A percentile compares a stretch with the other conserved stretches of the same genome.
phyloP scores from a whole-genome alignment of 2,888 invertebrate genomes.

The Agonopterix subpropinquella region DNA sequence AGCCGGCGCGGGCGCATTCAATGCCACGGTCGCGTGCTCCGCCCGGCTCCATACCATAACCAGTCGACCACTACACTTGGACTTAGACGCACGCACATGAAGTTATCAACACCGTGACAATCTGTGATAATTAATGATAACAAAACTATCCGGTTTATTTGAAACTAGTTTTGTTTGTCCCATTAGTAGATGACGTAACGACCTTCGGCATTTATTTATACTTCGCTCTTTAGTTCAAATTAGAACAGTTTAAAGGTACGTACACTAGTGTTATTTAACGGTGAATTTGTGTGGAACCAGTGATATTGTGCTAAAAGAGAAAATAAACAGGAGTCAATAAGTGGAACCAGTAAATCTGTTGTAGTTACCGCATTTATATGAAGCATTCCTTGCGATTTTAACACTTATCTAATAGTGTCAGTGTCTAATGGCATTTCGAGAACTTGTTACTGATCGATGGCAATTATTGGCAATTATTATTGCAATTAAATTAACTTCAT shows the following conservation, averaged over 20 bases:
- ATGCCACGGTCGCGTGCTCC: constrained; percentile 32
- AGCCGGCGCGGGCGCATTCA: constrained; percentile 30
- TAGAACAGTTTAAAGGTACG: constrained; percentile 8
- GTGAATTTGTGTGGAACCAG: too few relatives aligned
- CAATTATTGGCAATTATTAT: too few relatives aligned
- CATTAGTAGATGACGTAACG: constrained; percentile 4
- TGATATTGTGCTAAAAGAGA: too few relatives aligned
- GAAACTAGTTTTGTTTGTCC: constrained; percentile 13
- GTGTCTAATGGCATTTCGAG: too few relatives aligned
- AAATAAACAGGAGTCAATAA: too few relatives aligned
- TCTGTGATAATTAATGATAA: constrained; percentile 15
- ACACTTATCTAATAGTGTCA: too few relatives aligned
- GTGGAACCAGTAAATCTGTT: too few relatives aligned
- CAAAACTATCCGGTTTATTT: constrained; percentile 11
- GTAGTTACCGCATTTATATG: background rate
- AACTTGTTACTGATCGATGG: too few relatives aligned
- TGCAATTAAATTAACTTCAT: too few relatives aligned
- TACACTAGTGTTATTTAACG: background rate
- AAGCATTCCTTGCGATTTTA: too few relatives aligned
- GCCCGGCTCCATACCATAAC: background rate
- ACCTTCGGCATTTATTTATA: constrained; percentile 4
- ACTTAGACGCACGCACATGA: constrained; percentile 21
- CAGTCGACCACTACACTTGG: constrained; percentile 28
- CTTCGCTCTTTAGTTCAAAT: background rate
- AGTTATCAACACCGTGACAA: constrained; percentile 7